These are phyloP conservation scores for Rattus rattus DNA, from an alignment of 2,113 vertebrate genomes.

Conservation along the genomic window DNA sequence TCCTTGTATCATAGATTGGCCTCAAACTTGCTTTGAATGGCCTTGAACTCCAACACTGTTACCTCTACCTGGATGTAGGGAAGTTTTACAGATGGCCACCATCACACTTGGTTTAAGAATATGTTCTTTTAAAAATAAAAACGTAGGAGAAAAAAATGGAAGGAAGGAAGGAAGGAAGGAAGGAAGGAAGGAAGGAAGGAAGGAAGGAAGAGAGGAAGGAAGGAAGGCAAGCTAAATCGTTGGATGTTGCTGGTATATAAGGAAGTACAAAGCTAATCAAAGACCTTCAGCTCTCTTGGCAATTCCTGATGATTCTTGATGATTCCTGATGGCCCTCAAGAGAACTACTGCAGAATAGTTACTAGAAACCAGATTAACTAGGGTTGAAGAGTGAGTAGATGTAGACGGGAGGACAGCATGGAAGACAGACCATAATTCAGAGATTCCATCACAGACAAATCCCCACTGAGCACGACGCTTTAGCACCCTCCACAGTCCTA, in stretches of 20 bases:
- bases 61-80: neutral
- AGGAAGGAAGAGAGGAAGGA: no score
- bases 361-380: neutral
- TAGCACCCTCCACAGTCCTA: neutral
- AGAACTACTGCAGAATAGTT: neutral
- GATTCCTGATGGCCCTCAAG: neutral
- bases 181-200: neutral
- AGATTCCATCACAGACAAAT: neutral
- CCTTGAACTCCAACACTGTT: neutral
- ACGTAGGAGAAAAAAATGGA: neutral
- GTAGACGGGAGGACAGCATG: neutral
- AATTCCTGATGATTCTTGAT: neutral
- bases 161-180: neutral
- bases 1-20: neutral
- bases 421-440: neutral
- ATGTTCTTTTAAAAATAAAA: neutral
- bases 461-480: neutral
- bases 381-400: neutral
- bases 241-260: neutral
- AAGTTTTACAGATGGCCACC: neutral
- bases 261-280: neutral
- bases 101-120: neutral
- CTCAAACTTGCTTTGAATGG: neutral
- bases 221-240: neutral
- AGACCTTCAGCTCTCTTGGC: neutral